Evolutionary conservation across 1,140 invertebrate species (phyloP).

Genomic region (Hypsibius dujardini): DNA sequence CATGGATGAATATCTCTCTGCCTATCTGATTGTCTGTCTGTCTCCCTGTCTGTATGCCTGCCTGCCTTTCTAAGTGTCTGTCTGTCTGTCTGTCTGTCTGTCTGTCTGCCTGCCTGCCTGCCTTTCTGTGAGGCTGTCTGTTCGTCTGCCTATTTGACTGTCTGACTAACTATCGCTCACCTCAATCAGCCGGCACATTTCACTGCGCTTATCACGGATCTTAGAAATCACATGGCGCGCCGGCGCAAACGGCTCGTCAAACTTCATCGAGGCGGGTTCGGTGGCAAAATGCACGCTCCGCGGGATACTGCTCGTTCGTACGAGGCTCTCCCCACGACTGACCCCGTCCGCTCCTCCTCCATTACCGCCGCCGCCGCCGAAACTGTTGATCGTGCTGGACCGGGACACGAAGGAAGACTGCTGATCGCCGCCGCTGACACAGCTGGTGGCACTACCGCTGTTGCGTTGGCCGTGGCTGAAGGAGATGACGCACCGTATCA

Average conservation of each 20-base stretch:
- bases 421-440: slow-evolving; percentile 4
- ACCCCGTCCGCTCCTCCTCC: slow-evolving; percentile 14
- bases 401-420: no score
- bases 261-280: slow-evolving; percentile 11
- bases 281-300: slow-evolving; percentile 17
- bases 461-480: neutral
- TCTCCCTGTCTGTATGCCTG: no score
- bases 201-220: neutral
- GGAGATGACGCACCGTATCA: slow-evolving; percentile 48
- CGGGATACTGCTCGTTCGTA: slow-evolving; percentile 11
- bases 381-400: slow-evolving; percentile 50
- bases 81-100: no score
- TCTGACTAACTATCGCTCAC: neutral
- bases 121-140: no score
- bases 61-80: no score
- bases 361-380: slow-evolving; percentile 38
- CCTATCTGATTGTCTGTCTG: no score
- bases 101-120: no score
- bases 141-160: no score
- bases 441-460: neutral
- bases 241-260: neutral
- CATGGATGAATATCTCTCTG: no score
- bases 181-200: slow-evolving; percentile 15
- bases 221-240: neutral
- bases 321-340: slow-evolving; percentile 18